Base-by-base conservation (phyloP, 2,113 vertebrate species). In the Notarius quadriscutis region DNA sequence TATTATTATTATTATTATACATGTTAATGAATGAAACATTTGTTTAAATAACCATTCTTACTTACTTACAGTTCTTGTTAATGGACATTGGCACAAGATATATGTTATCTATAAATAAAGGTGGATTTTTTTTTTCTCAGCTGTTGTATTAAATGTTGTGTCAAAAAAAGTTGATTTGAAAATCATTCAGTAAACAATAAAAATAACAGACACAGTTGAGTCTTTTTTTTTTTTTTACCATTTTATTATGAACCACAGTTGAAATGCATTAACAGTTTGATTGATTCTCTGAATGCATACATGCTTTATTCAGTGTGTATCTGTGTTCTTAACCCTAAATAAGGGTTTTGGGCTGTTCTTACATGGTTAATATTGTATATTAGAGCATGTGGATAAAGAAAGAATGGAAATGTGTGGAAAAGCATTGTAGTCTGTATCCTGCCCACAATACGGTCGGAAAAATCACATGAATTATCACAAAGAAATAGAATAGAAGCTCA, bases 391-490 rank as follows among this genome's bases (percentile, higher is more conserved):
- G 10, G 25, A 18, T 48, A 14, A 50, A 79, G 18, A 81, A 80
- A 53, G 15, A 25, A 60, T 8, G 6, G 2, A 41, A 50, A 71
- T 51, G 22, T 63, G 8, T 84, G 27, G 5, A 63, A 87, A 82
- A 41, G 50, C 62, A 57, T n/a, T 81, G 48, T 60, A 48, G 51
- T 80, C 84, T 80, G 11, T 90, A 67, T 78, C 74, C 83, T 53
- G 4, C 58, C 25, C 80, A 63, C 69, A 83, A 65, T 41, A 77
- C 41, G 15, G 65, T 72, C 50, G 48, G 48, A 77, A 87, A 60
- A 88, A 79, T 48, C 82, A 83, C 63, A 87, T 48, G 62, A 67
- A 4, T 74, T 63, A 82, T 67, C 25, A 74, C 72, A 85, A 84
- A 87, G 58, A 85, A 63, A 65, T 55, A 83, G 51, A 78, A 87